Evolutionary conservation across 2,113 vertebrate species (phyloP).

Genomic region (Platysteira castanea): DNA sequence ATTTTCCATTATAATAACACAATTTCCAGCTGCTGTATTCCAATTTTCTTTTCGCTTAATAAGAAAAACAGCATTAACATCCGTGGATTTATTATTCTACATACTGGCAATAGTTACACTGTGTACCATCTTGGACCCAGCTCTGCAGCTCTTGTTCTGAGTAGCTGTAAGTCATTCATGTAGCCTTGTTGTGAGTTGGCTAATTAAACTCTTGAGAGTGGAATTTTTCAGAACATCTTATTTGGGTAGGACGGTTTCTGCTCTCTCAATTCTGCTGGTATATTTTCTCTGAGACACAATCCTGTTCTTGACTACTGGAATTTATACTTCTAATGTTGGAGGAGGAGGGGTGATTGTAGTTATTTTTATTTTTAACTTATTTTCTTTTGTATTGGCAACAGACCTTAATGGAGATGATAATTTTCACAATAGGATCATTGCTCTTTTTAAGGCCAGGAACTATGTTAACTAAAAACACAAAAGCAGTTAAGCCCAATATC

Average conservation of each 20-base stretch:
- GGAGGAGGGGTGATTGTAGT: rapidly evolving
- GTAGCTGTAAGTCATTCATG: not conserved
- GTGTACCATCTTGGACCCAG: not conserved
- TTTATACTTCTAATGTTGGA: not conserved
- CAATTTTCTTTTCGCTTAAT: conserved; percentile 3
- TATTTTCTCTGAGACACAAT: not conserved
- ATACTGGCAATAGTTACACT: not conserved
- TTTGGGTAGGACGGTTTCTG: not conserved
- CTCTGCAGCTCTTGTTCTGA: not conserved
- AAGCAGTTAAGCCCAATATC: not conserved
- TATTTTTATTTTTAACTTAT: not conserved
- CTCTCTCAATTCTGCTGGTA: not conserved
- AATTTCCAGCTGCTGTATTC: not conserved
- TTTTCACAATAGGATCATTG: not conserved
- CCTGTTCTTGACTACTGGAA: not conserved
- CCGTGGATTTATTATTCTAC: not conserved
- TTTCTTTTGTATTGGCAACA: not conserved
- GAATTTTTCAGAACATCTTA: not conserved
- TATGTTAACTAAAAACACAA: not conserved
- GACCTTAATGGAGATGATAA: not conserved
- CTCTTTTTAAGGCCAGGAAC: not conserved
- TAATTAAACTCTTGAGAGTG: not conserved
- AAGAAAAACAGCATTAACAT: not conserved
- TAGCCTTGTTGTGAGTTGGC: not conserved
- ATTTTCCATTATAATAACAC: not conserved